A percentile compares a stretch with the other conserved stretches of the same genome.
phyloP scores from a whole-genome alignment of 2,113 vertebrate species.

The Elephantulus edwardii region DNA sequence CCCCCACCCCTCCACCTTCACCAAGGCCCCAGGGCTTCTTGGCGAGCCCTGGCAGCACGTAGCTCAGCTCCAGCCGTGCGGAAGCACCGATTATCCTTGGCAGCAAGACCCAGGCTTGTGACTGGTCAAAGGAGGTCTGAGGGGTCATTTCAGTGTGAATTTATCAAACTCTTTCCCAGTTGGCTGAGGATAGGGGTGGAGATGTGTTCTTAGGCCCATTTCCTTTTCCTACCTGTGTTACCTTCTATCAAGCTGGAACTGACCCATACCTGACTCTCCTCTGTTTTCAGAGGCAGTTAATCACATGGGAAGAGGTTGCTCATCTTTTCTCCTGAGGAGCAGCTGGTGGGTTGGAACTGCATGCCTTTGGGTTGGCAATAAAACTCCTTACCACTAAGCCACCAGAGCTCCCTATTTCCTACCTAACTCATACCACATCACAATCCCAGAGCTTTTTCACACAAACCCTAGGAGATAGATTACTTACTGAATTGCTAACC shows the following conservation, averaged over 20 bases:
- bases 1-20: background rate
- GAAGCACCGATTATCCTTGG: constrained; percentile 41
- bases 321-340: too few relatives aligned
- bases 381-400: too few relatives aligned
- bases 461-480: too few relatives aligned
- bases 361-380: too few relatives aligned
- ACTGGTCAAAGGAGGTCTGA: constrained; percentile 39
- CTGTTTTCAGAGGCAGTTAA: too few relatives aligned
- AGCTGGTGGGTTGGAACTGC: too few relatives aligned
- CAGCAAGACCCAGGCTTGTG: constrained; percentile 40
- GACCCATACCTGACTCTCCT: too few relatives aligned
- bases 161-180: constrained; percentile 1
- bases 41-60: constrained; percentile 28
- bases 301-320: too few relatives aligned
- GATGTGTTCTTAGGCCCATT: background rate
- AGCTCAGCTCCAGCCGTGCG: constrained; percentile 27
- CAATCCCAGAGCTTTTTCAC: background rate
- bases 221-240: background rate
- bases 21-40: background rate
- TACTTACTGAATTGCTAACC: too few relatives aligned
- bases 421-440: background rate
- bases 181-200: background rate
- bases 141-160: constrained; percentile 16
- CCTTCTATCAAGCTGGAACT: too few relatives aligned
- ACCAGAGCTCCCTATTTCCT: too few relatives aligned